A percentile compares a stretch with the other conserved stretches of the same genome.
Conservation (phyloP, 1,140 invertebrate species). For the Penaeus indicus region DNA sequence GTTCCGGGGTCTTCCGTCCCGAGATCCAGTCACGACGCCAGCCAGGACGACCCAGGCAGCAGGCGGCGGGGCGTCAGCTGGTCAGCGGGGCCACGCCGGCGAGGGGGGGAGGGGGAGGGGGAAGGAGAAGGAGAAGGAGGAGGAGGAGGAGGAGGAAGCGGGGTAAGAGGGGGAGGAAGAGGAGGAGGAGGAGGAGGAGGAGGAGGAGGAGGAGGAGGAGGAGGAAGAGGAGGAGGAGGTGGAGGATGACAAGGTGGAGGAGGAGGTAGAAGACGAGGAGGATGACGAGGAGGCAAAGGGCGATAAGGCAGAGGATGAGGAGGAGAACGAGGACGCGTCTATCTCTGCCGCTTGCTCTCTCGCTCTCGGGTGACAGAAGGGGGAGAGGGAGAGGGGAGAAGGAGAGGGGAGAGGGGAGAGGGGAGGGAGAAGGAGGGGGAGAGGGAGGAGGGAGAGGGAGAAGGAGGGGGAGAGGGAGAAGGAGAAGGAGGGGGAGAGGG, state of each 20-base stretch:
- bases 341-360: not conserved
- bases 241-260: not conserved
- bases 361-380: not conserved
- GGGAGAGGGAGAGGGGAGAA: not conserved
- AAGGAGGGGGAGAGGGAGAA: not conserved
- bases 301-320: not conserved
- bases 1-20: too few species aligned
- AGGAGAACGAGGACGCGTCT: not conserved
- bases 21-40: too few species aligned
- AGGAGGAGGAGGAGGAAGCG: too few species aligned
- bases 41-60: too few species aligned
- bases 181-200: too few species aligned
- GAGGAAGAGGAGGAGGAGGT: too few species aligned
- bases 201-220: too few species aligned
- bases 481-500: not conserved
- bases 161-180: too few species aligned
- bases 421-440: not conserved
- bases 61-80: too few species aligned
- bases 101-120: too few species aligned
- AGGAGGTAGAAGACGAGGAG: not conserved
- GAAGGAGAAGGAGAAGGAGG: too few species aligned
- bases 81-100: too few species aligned
- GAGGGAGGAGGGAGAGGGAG: not conserved
- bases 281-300: not conserved
- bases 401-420: not conserved